A percentile compares a stretch with the other conserved stretches of the same genome.
These are phyloP conservation scores for Machaerirhynchus nigripectus DNA, from an alignment of 2,113 vertebrate genomes.

Conservation along the genomic window DNA sequence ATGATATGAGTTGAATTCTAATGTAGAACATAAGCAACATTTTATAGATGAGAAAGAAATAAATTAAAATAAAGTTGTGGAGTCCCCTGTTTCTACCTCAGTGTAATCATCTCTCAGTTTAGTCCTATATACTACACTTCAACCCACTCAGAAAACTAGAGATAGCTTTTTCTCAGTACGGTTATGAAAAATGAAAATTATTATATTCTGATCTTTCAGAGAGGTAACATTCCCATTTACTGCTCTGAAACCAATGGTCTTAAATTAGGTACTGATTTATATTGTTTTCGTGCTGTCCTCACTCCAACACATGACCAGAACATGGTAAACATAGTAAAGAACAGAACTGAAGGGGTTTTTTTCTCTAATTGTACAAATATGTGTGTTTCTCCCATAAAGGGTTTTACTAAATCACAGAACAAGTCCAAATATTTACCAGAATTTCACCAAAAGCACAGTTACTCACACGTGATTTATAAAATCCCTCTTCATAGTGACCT, in stretches of 20 bases:
- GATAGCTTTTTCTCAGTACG: not conserved
- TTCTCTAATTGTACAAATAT: not conserved
- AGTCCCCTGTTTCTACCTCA: not conserved
- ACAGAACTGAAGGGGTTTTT: not conserved
- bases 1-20: not conserved
- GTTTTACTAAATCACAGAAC: not conserved
- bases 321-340: too few relatives aligned
- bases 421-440: constrained; percentile 18
- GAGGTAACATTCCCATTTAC: not conserved
- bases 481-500: not conserved
- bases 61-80: not conserved
- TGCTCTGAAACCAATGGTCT: not conserved
- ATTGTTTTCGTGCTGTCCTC: not conserved
- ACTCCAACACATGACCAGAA: not conserved
- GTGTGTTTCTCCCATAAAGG: not conserved
- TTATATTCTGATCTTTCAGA: not conserved
- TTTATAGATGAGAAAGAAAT: not conserved
- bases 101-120: not conserved
- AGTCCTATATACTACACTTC: not conserved
- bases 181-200: not conserved
- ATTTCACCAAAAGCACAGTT: not conserved
- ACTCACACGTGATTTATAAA: not conserved
- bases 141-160: not conserved
- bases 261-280: not conserved
- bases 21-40: not conserved